Percentiles rank a stretch among this genome's conserved stretches.
These are phyloP conservation scores for Cyprinodon diabolis DNA, from an alignment of 2,797 vertebrate genomes.

Conservation along the genomic window DNA sequence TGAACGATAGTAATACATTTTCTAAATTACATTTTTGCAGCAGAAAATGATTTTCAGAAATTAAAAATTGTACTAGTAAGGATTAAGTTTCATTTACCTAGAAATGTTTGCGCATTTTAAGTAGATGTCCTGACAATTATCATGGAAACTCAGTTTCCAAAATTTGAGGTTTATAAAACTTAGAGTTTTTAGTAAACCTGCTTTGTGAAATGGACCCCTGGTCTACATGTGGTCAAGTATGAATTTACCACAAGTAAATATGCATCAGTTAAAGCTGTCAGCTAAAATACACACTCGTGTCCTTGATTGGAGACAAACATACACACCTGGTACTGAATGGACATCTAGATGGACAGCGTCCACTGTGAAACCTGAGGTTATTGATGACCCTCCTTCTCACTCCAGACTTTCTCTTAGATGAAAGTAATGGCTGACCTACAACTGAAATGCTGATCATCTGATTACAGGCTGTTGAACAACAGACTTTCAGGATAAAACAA, in stretches of 20 bases:
- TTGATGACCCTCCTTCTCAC: slow-evolving; percentile 33
- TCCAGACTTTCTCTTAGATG: slow-evolving; percentile 33
- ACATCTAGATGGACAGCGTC: slow-evolving; percentile 61
- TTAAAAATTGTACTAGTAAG: no score
- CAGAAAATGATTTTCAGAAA: no score
- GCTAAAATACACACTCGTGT: slow-evolving; percentile 43
- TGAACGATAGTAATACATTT: no score
- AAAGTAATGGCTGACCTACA: slow-evolving; percentile 52
- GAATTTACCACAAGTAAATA: slow-evolving; percentile 51
- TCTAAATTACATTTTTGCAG: no score
- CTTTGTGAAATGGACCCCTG: neutral
- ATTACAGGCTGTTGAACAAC: slow-evolving; percentile 53
- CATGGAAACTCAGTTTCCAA: no score
- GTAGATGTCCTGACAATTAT: no score
- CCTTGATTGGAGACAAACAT: slow-evolving; percentile 49
- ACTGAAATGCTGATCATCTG: slow-evolving; percentile 67
- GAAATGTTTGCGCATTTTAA: no score
- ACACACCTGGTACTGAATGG: slow-evolving; percentile 57
- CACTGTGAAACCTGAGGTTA: slow-evolving; percentile 12
- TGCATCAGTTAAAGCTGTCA: slow-evolving; percentile 40
- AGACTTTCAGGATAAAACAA: slow-evolving; percentile 44
- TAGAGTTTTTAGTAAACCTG: no score
- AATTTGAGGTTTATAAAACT: no score
- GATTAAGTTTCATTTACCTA: no score
- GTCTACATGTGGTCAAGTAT: slow-evolving; percentile 50